Conservation (phyloP, 2,797 vertebrate genomes). For the Rhinoraja longicauda region DNA sequence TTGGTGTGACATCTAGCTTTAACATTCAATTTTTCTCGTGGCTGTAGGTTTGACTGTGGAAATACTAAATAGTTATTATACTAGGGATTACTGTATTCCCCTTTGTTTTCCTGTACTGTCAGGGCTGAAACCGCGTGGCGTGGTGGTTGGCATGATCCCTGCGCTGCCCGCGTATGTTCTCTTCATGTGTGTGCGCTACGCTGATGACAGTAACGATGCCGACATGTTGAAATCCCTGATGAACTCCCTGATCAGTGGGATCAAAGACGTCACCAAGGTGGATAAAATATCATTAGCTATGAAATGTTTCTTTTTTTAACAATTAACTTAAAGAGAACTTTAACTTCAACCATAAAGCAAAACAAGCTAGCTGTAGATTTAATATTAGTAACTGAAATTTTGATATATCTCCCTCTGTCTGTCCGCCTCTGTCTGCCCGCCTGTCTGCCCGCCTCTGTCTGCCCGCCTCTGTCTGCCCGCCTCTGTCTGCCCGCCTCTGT, state of each 20-base stretch:
- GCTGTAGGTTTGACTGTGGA: not conserved
- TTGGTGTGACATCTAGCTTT: not conserved
- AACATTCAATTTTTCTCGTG: not conserved
- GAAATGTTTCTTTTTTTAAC: not conserved
- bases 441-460: too few relatives aligned
- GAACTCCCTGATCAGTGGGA: constrained; percentile 65
- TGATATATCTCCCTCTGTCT: too few relatives aligned
- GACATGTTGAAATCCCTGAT: constrained; percentile 83
- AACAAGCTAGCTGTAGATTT: not conserved
- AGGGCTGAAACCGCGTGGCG: constrained; percentile 88
- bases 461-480: too few relatives aligned
- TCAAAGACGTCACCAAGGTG: constrained; percentile 83
- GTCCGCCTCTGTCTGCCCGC: too few relatives aligned
- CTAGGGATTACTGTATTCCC: not conserved
- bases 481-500: too few relatives aligned
- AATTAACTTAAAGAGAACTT: not conserved
- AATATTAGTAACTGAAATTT: not conserved
- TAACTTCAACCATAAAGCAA: not conserved
- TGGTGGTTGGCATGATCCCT: constrained; percentile 90
- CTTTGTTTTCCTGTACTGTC: not conserved
- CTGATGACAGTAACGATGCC: constrained; percentile 81
- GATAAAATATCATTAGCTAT: constrained; percentile 22
- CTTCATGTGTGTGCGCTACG: constrained; percentile 89
- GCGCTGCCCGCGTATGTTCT: constrained; percentile 81
- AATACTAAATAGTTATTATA: not conserved